phyloP scores from a whole-genome alignment of 1,140 invertebrate species.

The Ceratosolen solmsi region DNA sequence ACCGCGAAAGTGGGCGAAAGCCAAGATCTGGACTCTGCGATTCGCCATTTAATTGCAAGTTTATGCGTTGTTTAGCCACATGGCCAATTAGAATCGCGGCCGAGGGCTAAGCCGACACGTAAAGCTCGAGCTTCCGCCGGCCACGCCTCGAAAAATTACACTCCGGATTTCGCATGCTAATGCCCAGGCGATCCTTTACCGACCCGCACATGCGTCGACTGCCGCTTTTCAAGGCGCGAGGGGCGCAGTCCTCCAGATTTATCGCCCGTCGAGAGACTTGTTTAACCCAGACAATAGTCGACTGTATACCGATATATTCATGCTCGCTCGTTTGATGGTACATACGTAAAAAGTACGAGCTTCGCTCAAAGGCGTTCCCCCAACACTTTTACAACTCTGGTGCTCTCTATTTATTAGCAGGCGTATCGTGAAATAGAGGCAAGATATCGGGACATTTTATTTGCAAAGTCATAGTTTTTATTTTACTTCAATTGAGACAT shows the following conservation, averaged over 20 bases:
- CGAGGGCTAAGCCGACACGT: too few relatives aligned
- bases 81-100: slow-evolving; percentile 69
- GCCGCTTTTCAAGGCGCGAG: not conserved
- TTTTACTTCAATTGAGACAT: too few relatives aligned
- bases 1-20: not conserved
- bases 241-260: not conserved
- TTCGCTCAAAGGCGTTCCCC: too few relatives aligned
- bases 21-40: slow-evolving; percentile 4
- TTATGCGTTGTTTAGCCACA: slow-evolving; percentile 70
- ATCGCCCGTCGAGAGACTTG: not conserved
- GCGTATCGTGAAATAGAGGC: too few relatives aligned
- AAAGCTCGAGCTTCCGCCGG: slow-evolving; percentile 58
- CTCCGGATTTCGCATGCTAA: slow-evolving; percentile 33
- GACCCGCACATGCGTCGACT: not conserved
- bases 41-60: slow-evolving; percentile 68
- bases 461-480: too few relatives aligned
- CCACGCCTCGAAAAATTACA: slow-evolving; percentile 68
- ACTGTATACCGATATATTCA: too few relatives aligned
- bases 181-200: not conserved
- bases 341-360: too few relatives aligned
- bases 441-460: too few relatives aligned
- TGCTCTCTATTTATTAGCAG: too few relatives aligned
- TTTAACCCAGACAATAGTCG: not conserved
- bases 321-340: not conserved
- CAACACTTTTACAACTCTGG: too few relatives aligned